A percentile compares a stretch with the other conserved stretches of the same genome.
Evolutionary conservation across 53 echinoderm and acorn worm species (phyloP).

Genomic region (Antedon mediterranea): DNA sequence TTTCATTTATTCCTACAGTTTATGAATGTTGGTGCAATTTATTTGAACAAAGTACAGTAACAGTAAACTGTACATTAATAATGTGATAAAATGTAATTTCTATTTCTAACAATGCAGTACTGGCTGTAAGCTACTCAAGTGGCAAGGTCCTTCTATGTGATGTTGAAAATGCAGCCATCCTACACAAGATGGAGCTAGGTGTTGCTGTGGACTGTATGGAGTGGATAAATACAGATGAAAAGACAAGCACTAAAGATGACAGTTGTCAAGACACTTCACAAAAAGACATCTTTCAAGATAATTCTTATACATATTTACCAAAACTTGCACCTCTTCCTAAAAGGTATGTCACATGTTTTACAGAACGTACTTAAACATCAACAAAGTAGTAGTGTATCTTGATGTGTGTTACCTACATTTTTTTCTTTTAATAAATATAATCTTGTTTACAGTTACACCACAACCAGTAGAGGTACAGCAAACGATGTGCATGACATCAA

Average conservation of each 20-base stretch:
- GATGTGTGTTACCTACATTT: background rate
- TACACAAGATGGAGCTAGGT: slow-evolving; percentile 38
- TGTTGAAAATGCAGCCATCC: slow-evolving; percentile 76
- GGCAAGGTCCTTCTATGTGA: slow-evolving; percentile 60
- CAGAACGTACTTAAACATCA: no score
- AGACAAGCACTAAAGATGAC: background rate
- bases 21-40: no score
- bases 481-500: slow-evolving; percentile 71
- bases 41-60: no score
- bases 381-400: no score
- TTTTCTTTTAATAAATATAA: background rate
- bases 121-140: slow-evolving; percentile 71
- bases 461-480: slow-evolving; percentile 37
- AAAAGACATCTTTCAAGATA: slow-evolving; percentile 30
- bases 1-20: no score
- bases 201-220: slow-evolving; percentile 54
- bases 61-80: no score
- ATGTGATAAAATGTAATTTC: no score
- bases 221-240: slow-evolving; percentile 38
- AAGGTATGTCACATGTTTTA: slow-evolving; percentile 63
- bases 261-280: background rate
- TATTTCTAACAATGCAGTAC: slow-evolving; percentile 25
- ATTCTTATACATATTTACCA: slow-evolving; percentile 51
- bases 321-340: slow-evolving; percentile 69
- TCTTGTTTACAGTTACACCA: slow-evolving; percentile 28